Percentiles rank a stretch among this genome's conserved stretches.
Conservation (phyloP, 2,797 vertebrate genomes). For the Lagorchestes hirsutus region DNA sequence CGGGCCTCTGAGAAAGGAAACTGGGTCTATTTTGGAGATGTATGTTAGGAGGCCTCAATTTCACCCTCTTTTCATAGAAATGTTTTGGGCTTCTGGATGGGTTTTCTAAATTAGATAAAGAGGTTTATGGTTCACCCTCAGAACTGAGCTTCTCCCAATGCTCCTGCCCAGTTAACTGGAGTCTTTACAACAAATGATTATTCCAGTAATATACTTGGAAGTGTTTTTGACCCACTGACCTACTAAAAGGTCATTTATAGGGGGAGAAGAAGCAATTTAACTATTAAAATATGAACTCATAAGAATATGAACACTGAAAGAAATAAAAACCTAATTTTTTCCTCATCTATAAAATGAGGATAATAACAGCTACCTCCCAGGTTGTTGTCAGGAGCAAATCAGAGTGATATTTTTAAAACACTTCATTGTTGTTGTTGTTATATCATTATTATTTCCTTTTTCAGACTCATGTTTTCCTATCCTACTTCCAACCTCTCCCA, state of each 20-base stretch:
- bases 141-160: neutral
- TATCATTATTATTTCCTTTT: neutral
- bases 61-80: neutral
- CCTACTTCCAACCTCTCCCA: neutral
- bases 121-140: rapidly evolving
- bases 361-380: neutral
- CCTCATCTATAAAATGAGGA: neutral
- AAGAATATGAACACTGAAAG: neutral
- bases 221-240: constrained; percentile 56
- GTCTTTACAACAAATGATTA: neutral
- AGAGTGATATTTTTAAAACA: neutral
- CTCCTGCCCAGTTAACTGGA: rapidly evolving
- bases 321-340: neutral
- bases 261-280: constrained; percentile 51
- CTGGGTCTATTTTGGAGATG: neutral
- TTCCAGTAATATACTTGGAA: constrained; percentile 56
- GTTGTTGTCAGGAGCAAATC: neutral
- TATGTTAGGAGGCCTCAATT: neutral
- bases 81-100: neutral
- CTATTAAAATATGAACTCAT: neutral
- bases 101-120: too few relatives aligned
- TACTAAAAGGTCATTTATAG: constrained; percentile 61
- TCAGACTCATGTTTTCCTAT: neutral
- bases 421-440: neutral
- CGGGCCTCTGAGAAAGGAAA: neutral